These are phyloP conservation scores for Eurytoma adleriae DNA, from an alignment of 2,888 invertebrate species.

Conservation along the genomic window DNA sequence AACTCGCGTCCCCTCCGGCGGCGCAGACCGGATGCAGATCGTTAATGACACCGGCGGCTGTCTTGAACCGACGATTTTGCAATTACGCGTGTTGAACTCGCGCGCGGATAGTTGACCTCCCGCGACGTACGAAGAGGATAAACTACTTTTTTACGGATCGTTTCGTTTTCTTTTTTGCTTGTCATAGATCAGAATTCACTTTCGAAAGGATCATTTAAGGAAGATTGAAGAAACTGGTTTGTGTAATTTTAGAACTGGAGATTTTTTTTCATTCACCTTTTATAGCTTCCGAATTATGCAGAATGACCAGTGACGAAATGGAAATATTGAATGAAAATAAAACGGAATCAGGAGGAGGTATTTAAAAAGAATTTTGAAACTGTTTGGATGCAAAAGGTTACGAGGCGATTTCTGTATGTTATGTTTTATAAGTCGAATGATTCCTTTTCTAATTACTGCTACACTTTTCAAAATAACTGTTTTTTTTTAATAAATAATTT, in stretches of 20 bases:
- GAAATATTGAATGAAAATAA: too few species aligned
- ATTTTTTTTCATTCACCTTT: not conserved
- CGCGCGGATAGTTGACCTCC: constrained; percentile 17
- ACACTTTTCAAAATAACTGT: not conserved
- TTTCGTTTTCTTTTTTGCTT: not conserved
- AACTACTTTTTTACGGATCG: constrained; percentile 8
- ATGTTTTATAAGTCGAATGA: too few species aligned
- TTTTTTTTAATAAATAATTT: not conserved
- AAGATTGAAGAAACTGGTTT: too few species aligned
- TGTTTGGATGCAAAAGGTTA: too few species aligned
- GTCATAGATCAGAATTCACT: not conserved
- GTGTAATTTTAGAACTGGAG: too few species aligned
- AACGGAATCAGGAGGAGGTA: too few species aligned
- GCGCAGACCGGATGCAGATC: constrained; percentile 42
- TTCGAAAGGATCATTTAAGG: too few species aligned
- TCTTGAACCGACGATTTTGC: constrained; percentile 53
- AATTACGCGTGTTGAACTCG: constrained; percentile 69
- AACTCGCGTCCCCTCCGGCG: not conserved
- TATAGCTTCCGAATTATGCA: too few species aligned
- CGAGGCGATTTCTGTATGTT: too few species aligned
- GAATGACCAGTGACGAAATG: too few species aligned
- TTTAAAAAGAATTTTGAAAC: too few species aligned
- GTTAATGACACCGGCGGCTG: constrained; percentile 49
- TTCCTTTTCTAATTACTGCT: not conserved
- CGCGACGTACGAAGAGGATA: not conserved